Evolutionary conservation across 2,888 invertebrate genomes (phyloP), one percentile per base, ranked within the genome.

Genomic region (Parthenolecanium corni): DNA sequence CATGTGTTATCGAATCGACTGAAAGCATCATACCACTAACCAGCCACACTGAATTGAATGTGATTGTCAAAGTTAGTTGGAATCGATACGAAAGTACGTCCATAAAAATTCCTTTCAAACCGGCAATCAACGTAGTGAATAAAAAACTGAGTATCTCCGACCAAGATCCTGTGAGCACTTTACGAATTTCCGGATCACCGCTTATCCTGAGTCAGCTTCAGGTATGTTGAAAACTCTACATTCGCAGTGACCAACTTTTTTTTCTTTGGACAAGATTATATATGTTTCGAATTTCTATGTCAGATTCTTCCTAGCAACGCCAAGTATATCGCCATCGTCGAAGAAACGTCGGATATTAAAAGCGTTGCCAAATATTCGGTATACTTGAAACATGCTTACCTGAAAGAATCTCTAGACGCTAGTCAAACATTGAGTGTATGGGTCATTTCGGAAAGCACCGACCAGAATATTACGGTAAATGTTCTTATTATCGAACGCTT

Each of bases 1-100:
- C 38, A 2, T 61, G 61, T 24, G 51, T 61, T 21, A 61, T 61
- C 12, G 51, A 61, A 51, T 61, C 61, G 1, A n/a, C 5, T 4
- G 40, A 25, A 16, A 47, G 21, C 6, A 21, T 21, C 21, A 20
- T 21, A 23, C 38, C 51, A 25, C 38, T 31, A 12, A 11, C 31
- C 23, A 49, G 47, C 21, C 31, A 14, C 21, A 3, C 36, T 2
- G 51, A 61, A 11, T 31, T 49, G 11, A 23, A 47, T 1, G 40
- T 49, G 1, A 38, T 61, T 14, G 31, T 51, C 2, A 61, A 49
- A 24, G 61, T 61, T 3, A 46, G 49, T 4, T 61, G 61, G 61
- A 49, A 49, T 36, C 47, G 49, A 16, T 51, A 61, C 38, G 49
- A 61, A 14, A 51, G 23, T 6, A 24, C 40, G 16, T 23, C 46